Percentiles rank a stretch among this genome's conserved stretches.
These are phyloP conservation scores for Catharus bicknelli DNA, from an alignment of 2,113 vertebrate species.

Conservation along the genomic window DNA sequence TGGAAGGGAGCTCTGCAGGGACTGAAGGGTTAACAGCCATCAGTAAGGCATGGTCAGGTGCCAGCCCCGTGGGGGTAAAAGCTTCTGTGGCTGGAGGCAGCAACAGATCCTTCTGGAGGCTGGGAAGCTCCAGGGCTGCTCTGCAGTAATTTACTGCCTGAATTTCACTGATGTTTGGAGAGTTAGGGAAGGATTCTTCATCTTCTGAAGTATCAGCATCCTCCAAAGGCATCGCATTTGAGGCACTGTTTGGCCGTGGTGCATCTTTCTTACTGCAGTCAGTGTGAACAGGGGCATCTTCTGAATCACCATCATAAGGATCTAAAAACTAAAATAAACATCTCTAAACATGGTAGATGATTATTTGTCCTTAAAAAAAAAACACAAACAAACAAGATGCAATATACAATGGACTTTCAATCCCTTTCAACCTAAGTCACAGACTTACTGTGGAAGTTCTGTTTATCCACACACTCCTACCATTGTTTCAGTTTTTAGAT, in stretches of 20 bases:
- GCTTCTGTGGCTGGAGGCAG: neutral
- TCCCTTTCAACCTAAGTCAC: neutral
- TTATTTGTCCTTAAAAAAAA: neutral
- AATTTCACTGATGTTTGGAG: neutral
- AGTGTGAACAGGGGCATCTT: slow-evolving; percentile 64
- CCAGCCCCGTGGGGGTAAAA: neutral
- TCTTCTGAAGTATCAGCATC: neutral
- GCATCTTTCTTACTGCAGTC: neutral
- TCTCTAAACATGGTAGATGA: neutral
- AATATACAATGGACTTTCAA: neutral
- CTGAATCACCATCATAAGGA: slow-evolving; percentile 83
- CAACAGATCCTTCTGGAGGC: neutral
- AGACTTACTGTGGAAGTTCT: neutral
- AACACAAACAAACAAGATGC: neutral
- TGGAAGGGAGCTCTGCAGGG: neutral
- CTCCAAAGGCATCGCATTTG: neutral
- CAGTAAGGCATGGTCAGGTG: neutral
- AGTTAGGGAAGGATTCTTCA: neutral
- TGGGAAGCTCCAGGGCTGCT: neutral
- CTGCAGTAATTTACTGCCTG: slow-evolving; percentile 43
- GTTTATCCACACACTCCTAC: neutral
- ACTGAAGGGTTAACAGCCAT: neutral
- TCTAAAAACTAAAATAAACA: slow-evolving; percentile 77
- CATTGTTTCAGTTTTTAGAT: neutral
- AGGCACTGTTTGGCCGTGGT: no score